These are phyloP conservation scores for Phalacrocorax aristotelis DNA, from an alignment of 2,113 vertebrate species.

Conservation along the genomic window DNA sequence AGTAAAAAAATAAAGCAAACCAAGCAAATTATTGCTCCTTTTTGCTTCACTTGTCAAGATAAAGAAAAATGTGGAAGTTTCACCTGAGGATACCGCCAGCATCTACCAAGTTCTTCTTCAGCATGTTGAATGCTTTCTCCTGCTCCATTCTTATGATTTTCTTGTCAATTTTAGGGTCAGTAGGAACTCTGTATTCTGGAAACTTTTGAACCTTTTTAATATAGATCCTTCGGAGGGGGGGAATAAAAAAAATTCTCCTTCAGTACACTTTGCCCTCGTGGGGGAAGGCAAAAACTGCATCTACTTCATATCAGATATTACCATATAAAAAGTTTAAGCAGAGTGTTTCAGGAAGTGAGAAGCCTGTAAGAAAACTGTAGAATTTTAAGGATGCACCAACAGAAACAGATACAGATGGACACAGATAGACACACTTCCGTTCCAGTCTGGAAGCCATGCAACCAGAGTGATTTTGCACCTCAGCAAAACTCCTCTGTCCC, in stretches of 20 bases:
- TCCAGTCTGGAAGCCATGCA: neutral
- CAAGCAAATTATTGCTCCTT: neutral
- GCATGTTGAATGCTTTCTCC: constrained; percentile 84
- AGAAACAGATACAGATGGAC: neutral
- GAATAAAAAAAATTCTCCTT: neutral
- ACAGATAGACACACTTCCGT: neutral
- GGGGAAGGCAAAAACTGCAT: neutral
- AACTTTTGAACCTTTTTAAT: constrained; percentile 89
- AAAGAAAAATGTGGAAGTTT: constrained; percentile 23
- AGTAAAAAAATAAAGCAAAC: neutral
- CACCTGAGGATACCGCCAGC: constrained; percentile 83
- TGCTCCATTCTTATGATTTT: constrained; percentile 86
- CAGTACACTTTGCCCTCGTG: neutral
- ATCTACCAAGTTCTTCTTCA: constrained; percentile 83
- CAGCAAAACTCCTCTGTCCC: neutral
- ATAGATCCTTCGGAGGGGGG: constrained; percentile 78
- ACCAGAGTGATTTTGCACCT: neutral
- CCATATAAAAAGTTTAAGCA: neutral
- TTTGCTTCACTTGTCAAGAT: neutral
- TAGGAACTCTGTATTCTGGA: constrained; percentile 83
- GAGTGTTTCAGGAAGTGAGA: neutral
- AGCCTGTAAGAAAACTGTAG: neutral
- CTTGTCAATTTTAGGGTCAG: constrained; percentile 85
- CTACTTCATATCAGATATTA: neutral
- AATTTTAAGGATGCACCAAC: neutral